These are phyloP conservation scores for Zeugodacus cucurbitae DNA, from an alignment of 1,140 invertebrate genomes.

Conservation along the genomic window DNA sequence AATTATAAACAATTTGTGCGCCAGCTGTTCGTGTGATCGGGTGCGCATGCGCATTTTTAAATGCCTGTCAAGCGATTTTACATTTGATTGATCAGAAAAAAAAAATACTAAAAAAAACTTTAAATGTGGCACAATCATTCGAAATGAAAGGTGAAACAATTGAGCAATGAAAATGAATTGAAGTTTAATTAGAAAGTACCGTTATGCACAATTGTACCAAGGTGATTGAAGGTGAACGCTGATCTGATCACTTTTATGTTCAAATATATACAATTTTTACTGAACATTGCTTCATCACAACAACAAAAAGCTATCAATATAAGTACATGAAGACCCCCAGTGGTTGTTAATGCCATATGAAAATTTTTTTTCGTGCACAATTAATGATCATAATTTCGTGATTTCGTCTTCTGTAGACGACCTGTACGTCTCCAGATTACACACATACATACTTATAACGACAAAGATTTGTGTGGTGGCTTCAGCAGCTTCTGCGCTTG, in stretches of 20 bases:
- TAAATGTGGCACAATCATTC: neutral
- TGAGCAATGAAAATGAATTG: neutral
- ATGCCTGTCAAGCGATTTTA: neutral
- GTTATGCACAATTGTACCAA: neutral
- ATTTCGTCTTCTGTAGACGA: neutral
- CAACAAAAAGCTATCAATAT: too few relatives aligned
- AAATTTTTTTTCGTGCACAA: neutral
- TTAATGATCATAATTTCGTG: neutral
- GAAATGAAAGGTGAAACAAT: neutral
- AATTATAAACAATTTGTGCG: neutral
- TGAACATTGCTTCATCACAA: too few relatives aligned
- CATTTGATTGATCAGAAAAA: constrained; percentile 1
- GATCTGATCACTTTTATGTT: neutral
- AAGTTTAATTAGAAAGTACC: constrained; percentile 22
- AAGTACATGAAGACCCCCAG: too few relatives aligned
- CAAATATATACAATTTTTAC: neutral
- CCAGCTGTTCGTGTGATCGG: neutral
- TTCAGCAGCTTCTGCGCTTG: neutral
- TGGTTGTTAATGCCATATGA: neutral
- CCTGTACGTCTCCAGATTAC: neutral
- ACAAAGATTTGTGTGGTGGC: neutral
- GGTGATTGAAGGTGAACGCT: neutral
- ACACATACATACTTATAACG: neutral
- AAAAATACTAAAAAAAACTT: too few relatives aligned
- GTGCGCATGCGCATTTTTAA: neutral